phyloP scores from a whole-genome alignment of 2,888 invertebrate species.

The Leptarthrus brevirostris region DNA sequence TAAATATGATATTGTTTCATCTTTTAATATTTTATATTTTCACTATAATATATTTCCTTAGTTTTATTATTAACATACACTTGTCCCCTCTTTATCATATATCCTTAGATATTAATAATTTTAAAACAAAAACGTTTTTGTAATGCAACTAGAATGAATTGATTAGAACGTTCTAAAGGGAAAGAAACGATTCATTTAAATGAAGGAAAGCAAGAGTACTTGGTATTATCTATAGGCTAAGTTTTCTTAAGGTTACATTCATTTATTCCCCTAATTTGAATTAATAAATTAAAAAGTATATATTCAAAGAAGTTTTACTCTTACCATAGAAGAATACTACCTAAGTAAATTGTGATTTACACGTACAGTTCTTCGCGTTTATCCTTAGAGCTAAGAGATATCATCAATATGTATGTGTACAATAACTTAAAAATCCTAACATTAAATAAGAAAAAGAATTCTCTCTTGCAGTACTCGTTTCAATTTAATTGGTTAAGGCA shows the following conservation, averaged over 20 bases:
- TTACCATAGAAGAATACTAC: not conserved
- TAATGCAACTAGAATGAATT: conserved; percentile 42
- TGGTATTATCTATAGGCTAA: not conserved
- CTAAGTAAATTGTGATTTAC: conserved; percentile 11
- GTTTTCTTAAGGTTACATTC: not conserved
- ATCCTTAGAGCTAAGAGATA: conserved; percentile 16
- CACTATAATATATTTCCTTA: conserved; percentile 24
- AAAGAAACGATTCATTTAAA: conserved; percentile 9
- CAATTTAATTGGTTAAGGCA: conserved; percentile 41
- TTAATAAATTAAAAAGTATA: conserved; percentile 31
- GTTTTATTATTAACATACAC: conserved; percentile 26
- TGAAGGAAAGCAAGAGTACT: conserved; percentile 25
- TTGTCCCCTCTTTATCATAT: conserved; percentile 21
- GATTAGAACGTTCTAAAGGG: conserved; percentile 34
- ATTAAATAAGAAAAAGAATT: conserved; percentile 21
- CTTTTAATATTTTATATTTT: conserved; percentile 12
- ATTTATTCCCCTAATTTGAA: not conserved
- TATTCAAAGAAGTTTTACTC: not conserved
- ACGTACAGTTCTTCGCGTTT: conserved; percentile 3
- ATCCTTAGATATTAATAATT: conserved; percentile 10
- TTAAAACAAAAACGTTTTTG: conserved; percentile 18
- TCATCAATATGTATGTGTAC: conserved; percentile 6
- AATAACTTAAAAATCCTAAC: conserved; percentile 16
- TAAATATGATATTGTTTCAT: conserved; percentile 41
- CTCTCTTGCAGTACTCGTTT: conserved; percentile 15